These are phyloP conservation scores for Scomber scombrus DNA, from an alignment of 2,113 vertebrate genomes.

Conservation along the genomic window DNA sequence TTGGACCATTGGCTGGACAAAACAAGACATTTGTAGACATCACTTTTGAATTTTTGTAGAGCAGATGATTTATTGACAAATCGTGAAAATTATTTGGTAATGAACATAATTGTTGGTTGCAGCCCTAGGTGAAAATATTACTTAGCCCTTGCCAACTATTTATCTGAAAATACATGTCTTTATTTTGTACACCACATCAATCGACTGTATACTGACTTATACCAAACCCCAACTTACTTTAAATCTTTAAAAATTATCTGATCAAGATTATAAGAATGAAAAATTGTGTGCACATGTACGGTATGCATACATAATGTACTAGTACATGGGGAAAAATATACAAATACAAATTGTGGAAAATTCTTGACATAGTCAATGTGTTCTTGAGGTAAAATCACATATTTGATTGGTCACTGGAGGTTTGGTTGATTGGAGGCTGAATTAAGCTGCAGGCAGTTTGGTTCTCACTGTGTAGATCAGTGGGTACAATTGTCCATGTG, in stretches of 20 bases:
- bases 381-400: constrained; percentile 15
- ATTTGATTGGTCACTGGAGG: constrained; percentile 39
- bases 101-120: too few species aligned
- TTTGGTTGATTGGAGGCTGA: constrained; percentile 31
- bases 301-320: not conserved
- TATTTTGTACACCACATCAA: not conserved
- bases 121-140: not conserved
- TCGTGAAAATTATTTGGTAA: too few species aligned
- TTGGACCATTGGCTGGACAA: too few species aligned
- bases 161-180: not conserved
- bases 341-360: constrained; percentile 8
- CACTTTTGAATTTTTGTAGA: too few species aligned
- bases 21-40: too few species aligned
- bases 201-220: not conserved
- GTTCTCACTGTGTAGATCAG: constrained; percentile 15
- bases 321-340: not conserved
- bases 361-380: not conserved
- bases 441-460: constrained; percentile 32
- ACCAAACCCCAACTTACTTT: not conserved
- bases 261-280: not conserved
- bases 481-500: constrained; percentile 34
- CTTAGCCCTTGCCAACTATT: not conserved
- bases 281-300: not conserved
- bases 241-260: not conserved
- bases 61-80: too few species aligned